phyloP scores from a whole-genome alignment of 1,140 invertebrate genomes.

The Drosophila ironensis region DNA sequence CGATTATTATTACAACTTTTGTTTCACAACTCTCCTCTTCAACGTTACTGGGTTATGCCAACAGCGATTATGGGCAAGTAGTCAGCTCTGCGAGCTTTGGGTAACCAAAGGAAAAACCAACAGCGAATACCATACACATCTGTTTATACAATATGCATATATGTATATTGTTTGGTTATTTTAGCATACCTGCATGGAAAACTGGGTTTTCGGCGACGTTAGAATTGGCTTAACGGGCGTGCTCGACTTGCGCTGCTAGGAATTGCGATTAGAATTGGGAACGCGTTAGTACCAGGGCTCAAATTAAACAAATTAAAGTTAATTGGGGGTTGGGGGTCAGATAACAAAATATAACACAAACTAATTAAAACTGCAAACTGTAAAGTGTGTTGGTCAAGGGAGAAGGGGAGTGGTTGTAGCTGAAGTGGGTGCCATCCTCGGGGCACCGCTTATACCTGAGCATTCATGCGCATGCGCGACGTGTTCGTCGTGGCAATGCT shows the following conservation, averaged over 20 bases:
- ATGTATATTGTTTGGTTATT: slow-evolving; percentile 10
- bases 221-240: slow-evolving; percentile 70
- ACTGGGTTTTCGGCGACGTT: slow-evolving; percentile 77
- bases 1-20: too few relatives aligned
- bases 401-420: neutral
- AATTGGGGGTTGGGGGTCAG: slow-evolving; percentile 10
- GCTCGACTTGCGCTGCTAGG: slow-evolving; percentile 76
- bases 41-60: neutral
- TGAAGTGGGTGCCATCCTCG: neutral
- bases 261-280: slow-evolving; percentile 53
- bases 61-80: slow-evolving; percentile 30
- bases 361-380: slow-evolving; percentile 29
- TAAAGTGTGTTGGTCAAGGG: slow-evolving; percentile 13
- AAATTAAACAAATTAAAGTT: slow-evolving; percentile 21
- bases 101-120: slow-evolving; percentile 36
- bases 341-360: slow-evolving; percentile 16
- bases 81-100: slow-evolving; percentile 4
- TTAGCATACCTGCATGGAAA: slow-evolving; percentile 82
- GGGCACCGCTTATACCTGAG: slow-evolving; percentile 75
- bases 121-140: slow-evolving; percentile 46
- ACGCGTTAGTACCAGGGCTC: slow-evolving; percentile 58
- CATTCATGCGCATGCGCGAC: slow-evolving; percentile 81
- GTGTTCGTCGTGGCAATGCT: slow-evolving; percentile 86
- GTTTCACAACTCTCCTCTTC: neutral
- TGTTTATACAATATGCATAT: too few relatives aligned